A percentile compares a stretch with the other conserved stretches of the same genome.
Evolutionary conservation across 2,113 vertebrate species (phyloP).

Genomic region (Xenopus tropicalis): DNA sequence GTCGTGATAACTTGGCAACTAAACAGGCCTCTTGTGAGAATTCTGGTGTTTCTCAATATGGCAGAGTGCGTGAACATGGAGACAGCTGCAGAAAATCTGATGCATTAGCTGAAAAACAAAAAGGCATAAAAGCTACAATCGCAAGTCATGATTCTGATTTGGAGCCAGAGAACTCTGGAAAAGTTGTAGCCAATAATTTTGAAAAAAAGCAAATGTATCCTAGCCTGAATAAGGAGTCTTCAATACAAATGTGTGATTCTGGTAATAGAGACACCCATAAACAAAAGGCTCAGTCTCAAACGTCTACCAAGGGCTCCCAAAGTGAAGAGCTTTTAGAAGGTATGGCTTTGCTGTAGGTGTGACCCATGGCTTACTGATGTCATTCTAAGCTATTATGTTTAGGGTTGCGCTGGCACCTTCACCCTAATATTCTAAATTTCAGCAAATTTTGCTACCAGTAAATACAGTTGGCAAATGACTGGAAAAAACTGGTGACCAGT

Average conservation of each 20-base stretch:
- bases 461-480: too few species aligned
- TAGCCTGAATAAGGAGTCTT: constrained; percentile 32
- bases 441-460: too few species aligned
- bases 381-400: too few species aligned
- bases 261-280: neutral
- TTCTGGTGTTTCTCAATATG: constrained; percentile 58
- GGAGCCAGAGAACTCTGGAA: constrained; percentile 60
- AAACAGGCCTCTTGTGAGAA: constrained; percentile 58
- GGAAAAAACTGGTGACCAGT: too few species aligned
- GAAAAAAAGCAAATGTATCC: constrained; percentile 30
- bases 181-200: constrained; percentile 17
- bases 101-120: constrained; percentile 44
- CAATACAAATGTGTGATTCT: neutral
- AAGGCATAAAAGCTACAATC: constrained; percentile 53
- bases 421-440: too few species aligned
- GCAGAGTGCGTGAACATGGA: constrained; percentile 49
- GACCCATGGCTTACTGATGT: neutral
- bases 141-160: constrained; percentile 61
- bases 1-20: constrained; percentile 50
- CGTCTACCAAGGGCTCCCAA: neutral
- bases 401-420: too few species aligned
- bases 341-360: constrained; percentile 8
- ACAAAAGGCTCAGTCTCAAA: neutral
- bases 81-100: constrained; percentile 46
- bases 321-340: constrained; percentile 13